A percentile compares a stretch with the other conserved stretches of the same genome.
These are phyloP conservation scores for Teleogryllus oceanicus DNA, from an alignment of 2,888 invertebrate species.

Conservation along the genomic window DNA sequence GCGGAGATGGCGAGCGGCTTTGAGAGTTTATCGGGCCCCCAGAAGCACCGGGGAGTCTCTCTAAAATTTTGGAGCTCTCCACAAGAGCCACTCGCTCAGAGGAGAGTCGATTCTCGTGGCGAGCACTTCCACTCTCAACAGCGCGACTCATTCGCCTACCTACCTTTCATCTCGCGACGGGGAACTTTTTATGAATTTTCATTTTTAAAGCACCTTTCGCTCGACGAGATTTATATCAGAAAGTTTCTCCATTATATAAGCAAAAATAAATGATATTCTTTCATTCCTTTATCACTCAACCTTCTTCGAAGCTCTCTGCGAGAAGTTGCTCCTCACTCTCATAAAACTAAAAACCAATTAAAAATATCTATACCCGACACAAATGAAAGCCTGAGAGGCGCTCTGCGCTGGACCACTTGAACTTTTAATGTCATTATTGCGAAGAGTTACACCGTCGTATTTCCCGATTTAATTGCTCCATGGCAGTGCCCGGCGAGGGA, in stretches of 20 bases:
- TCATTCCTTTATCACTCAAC: constrained; percentile 18
- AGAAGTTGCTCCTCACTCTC: background rate
- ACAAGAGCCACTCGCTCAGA: too few relatives aligned
- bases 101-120: background rate
- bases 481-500: background rate
- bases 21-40: too few relatives aligned
- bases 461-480: constrained; percentile 18
- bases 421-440: constrained; percentile 6
- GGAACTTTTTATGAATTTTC: background rate
- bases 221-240: background rate
- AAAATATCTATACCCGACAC: background rate
- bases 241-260: constrained; percentile 8
- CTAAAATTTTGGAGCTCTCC: too few relatives aligned
- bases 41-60: too few relatives aligned
- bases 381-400: background rate
- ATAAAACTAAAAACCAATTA: constrained; percentile 18
- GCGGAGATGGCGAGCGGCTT: too few relatives aligned
- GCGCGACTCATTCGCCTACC: background rate
- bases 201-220: background rate
- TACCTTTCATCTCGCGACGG: background rate
- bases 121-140: background rate
- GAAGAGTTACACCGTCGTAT: background rate
- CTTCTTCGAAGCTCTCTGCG: background rate
- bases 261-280: constrained; percentile 18
- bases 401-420: background rate